Evolutionary conservation across 1,140 invertebrate genomes (phyloP).

Genomic region (Anastatus disparis): DNA sequence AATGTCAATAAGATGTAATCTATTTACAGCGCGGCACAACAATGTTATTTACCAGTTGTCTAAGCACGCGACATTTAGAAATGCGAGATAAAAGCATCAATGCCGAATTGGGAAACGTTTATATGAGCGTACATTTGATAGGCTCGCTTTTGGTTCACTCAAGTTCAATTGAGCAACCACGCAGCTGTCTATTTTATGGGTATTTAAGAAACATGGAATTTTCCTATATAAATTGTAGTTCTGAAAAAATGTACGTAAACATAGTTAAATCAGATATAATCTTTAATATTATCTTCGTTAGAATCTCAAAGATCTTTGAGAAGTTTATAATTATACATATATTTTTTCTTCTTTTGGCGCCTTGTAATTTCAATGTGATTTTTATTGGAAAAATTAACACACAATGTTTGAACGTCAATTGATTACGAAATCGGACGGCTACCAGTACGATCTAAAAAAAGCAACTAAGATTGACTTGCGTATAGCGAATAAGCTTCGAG

Average conservation of each 20-base stretch:
- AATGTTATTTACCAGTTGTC: slow-evolving; percentile 17
- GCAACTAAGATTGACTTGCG: no score
- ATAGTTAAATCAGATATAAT: slow-evolving; percentile 16
- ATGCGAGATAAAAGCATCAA: slow-evolving; percentile 20
- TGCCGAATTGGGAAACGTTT: slow-evolving; percentile 12
- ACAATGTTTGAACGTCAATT: no score
- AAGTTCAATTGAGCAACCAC: background rate
- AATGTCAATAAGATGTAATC: slow-evolving; percentile 13
- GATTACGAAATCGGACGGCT: no score
- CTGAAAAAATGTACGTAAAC: background rate
- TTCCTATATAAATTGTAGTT: slow-evolving; percentile 4
- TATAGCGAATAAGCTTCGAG: no score
- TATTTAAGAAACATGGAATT: slow-evolving; percentile 25
- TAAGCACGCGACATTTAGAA: background rate
- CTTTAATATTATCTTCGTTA: slow-evolving; percentile 14
- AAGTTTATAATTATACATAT: no score
- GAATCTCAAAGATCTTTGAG: slow-evolving; percentile 30
- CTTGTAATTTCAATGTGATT: slow-evolving; percentile 3
- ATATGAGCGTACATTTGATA: background rate
- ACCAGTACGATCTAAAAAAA: no score
- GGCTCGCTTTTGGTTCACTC: slow-evolving; percentile 7
- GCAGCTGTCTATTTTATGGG: background rate
- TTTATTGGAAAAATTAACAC: background rate
- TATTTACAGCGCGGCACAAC: slow-evolving; percentile 10
- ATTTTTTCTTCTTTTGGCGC: no score